Evolutionary conservation across 2,888 invertebrate species (phyloP), one percentile per base, ranked within the genome.

Genomic region (Anagyrus pseudococci): DNA sequence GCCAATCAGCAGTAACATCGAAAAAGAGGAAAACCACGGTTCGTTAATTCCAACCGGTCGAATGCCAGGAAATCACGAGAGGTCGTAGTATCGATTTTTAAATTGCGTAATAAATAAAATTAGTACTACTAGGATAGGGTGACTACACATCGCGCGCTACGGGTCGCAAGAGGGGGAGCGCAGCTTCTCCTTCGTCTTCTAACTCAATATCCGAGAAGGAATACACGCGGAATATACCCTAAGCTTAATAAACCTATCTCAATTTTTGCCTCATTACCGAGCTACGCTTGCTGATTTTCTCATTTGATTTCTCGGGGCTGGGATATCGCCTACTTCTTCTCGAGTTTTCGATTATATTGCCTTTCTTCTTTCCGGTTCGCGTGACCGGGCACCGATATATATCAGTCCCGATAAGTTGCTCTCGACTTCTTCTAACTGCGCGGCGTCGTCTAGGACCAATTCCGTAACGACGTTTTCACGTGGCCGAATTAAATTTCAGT

Each of bases 101-200:
- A 79, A 79, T 79, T 78, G 74, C 73, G 74, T 78, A 77, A 79
- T 78, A 79, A 79, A 79, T 78, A 78, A 77, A 78, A 79, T 79
- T 79, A 79, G 76, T 67, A 65, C 58, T 60, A 29, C 71, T 26
- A 29, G 49, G 40, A 29, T 7, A 75, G 77, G 78, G 76, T 77
- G 75, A 44, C 47, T n/a, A n/a, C n/a, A n/a, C n/a, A n/a, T n/a
- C n/a, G n/a, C n/a, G n/a, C n/a, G n/a, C n/a, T n/a, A n/a, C n/a
- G n/a, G n/a, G n/a, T n/a, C n/a, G n/a, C n/a, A n/a, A n/a, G n/a
- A n/a, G n/a, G n/a, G n/a, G 29, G 41, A 40, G 75, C 70, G 75
- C 71, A 75, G 76, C 76, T 76, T 56, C 75, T 72, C 77, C 71
- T 73, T 72, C 74, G n/a, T n/a, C n/a, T n/a, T n/a, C n/a, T n/a